Base-by-base conservation (phyloP, 2,888 invertebrate genomes). In the Strigamia maritima region DNA sequence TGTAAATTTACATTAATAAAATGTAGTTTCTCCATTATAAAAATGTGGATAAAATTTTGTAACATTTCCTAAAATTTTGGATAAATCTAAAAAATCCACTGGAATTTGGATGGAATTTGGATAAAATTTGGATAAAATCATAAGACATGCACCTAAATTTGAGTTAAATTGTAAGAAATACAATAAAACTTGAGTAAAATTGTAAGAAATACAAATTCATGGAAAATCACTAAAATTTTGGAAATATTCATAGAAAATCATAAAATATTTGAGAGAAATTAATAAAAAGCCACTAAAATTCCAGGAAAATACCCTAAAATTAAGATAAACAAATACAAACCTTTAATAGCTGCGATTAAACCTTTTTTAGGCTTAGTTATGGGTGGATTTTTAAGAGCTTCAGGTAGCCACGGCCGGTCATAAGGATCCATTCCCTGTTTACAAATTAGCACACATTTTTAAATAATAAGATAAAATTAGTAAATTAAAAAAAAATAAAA, bases 321-420 rank as follows among this genome's bases (percentile, higher is more conserved):
- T n/a, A n/a, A n/a, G n/a, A n/a, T n/a, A n/a, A n/a, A n/a, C n/a
- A n/a, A 22, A 60, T 24, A 60, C 49, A n/a, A 28, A 78, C 31
- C 60, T 78, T 38, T 76, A 44, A 76, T 24, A 14, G 49, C 54
- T 54, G 35, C 28, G 24, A 54, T 65, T 60, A 54, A 19, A 28
- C 28, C 24, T 26, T 78, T 26, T 78, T 78, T 22, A 60, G 60
- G 60, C 24, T 60, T 60, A 24, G 60, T 24, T 60, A 60, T 22
- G 1, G 35, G 65, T 22, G 38, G 24, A 8, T 79, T 74, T 79
- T 79, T 79, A 19, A 54, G 22, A 14, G 22, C 14, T 49, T 79
- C 76, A 19, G 76, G 35, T 28, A 60, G 24, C 79, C 79, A 79
- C 0, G 79, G 79, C 19, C 76, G 76, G 60, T 76, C 76, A 79